Percentiles rank a stretch among this genome's conserved stretches.
Conservation (phyloP, 2,888 invertebrate genomes). For the Candidula unifasciata region DNA sequence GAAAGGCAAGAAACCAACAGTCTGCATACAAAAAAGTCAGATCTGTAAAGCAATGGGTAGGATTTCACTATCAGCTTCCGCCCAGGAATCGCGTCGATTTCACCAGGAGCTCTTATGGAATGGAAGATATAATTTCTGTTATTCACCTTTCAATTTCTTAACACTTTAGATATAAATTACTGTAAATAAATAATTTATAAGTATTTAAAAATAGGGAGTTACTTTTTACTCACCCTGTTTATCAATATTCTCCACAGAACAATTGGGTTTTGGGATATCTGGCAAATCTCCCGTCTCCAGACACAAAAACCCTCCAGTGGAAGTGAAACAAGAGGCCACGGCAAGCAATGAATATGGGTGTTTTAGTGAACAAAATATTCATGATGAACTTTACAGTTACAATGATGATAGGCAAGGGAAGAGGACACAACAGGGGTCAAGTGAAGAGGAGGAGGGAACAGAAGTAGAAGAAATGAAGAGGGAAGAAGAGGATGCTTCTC, state of each 20-base stretch:
- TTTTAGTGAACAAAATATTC: constrained; percentile 42
- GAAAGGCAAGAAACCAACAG: too few relatives aligned
- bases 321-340: constrained; percentile 32
- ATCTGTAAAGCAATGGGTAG: too few relatives aligned
- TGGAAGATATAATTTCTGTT: too few relatives aligned
- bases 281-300: constrained; percentile 20
- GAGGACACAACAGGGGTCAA: background rate
- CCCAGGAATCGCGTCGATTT: too few relatives aligned
- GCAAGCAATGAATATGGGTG: constrained; percentile 46
- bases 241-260: background rate
- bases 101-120: too few relatives aligned
- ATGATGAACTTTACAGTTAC: constrained; percentile 31
- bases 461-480: background rate
- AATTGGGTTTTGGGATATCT: background rate
- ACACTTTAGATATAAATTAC: too few relatives aligned
- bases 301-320: background rate
- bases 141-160: too few relatives aligned
- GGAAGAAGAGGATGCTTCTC: constrained; percentile 31
- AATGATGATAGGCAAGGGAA: constrained; percentile 43
- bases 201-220: too few relatives aligned
- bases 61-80: too few relatives aligned
- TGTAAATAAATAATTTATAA: too few relatives aligned
- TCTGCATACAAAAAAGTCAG: too few relatives aligned
- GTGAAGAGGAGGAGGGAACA: constrained; percentile 4
- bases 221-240: background rate